Evolutionary conservation across 2,797 vertebrate genomes (phyloP), one percentile per base, ranked within the genome.

Genomic region (Rhinophrynus dorsalis): DNA sequence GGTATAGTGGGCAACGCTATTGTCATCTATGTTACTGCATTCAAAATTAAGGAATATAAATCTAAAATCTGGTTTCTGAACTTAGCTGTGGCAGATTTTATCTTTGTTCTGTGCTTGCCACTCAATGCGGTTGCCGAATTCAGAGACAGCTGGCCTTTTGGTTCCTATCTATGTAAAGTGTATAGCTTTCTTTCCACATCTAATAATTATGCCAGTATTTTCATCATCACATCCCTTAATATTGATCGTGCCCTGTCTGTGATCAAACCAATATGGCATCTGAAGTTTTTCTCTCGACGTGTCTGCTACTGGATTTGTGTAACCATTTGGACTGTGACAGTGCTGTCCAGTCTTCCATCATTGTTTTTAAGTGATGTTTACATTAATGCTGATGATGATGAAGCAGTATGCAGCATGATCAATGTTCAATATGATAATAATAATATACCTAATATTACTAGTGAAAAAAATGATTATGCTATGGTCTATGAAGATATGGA

Each of bases 51-150:
- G 50, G 63, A 62, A 5, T 30, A 55, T 40, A 45, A 55, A 15
- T 56, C 58, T 2, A 62, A 38, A 30, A 63, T 63, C 15, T 70
- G 68, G 68, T 63, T 70, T 37, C 50, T 70, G 3, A 70, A 70
- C 44, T 17, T 70, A 21, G 67, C 67, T 35, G n/a, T 61, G 10
- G 35, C 57, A 2, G 58, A 70, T 56, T 26, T 63, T 3, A 13
- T 38, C n/a, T 37, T 42, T 9, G 29, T 70, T 17, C 37, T 70
- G 9, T 29, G 21, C 3, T 21, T 70, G 58, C 68, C 68, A 3
- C 10, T 70, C 13, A 30, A 55, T 2, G 40, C 38, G 3, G 2
- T 30, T 5, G 7, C 50, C 3, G 7, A 5, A n/a, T n/a, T 47
- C 6, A 21, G 33, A 11, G 51, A 30, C 10, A 27, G 20, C n/a